phyloP scores from a whole-genome alignment of 2,113 vertebrate species.

The Neopipo cinnamomea region DNA sequence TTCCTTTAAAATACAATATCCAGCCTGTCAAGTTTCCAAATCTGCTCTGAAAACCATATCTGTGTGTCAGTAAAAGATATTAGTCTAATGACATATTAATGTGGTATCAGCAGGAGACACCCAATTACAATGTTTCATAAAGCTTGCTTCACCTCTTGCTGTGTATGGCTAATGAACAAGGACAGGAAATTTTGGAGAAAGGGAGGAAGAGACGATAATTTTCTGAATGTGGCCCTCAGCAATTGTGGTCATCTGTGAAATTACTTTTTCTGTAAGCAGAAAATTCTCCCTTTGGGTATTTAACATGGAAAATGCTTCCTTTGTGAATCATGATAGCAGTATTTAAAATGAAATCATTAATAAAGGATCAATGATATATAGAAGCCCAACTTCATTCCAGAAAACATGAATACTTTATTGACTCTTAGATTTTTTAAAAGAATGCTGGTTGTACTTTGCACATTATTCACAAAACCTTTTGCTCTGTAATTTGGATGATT shows the following conservation, averaged over 20 bases:
- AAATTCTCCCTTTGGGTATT: slow-evolving; percentile 38
- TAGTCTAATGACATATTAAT: slow-evolving; percentile 55
- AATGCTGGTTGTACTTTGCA: not conserved
- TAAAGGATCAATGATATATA: slow-evolving; percentile 58
- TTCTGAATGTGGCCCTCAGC: slow-evolving; percentile 40
- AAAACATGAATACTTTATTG: slow-evolving; percentile 50
- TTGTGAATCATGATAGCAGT: slow-evolving; percentile 22
- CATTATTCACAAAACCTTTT: slow-evolving; percentile 23
- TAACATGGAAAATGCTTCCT: slow-evolving; percentile 29
- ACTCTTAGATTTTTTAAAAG: slow-evolving; percentile 29
- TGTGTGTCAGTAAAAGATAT: slow-evolving; percentile 13
- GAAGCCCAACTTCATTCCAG: slow-evolving; percentile 6
- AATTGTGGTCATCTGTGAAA: slow-evolving; percentile 49
- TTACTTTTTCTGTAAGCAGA: slow-evolving; percentile 58
- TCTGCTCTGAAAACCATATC: not conserved
- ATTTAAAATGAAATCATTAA: slow-evolving; percentile 60
- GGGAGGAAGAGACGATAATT: not conserved
- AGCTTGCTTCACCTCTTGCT: slow-evolving; percentile 11
- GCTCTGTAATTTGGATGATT: slow-evolving; percentile 25
- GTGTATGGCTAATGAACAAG: slow-evolving; percentile 20
- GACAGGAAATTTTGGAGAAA: not conserved
- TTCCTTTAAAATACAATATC: not conserved
- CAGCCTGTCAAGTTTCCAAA: not conserved
- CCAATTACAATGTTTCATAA: slow-evolving; percentile 17
- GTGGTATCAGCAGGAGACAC: slow-evolving; percentile 18